Base-by-base conservation (phyloP, 2,797 vertebrate genomes). In the Chelon auratus region DNA sequence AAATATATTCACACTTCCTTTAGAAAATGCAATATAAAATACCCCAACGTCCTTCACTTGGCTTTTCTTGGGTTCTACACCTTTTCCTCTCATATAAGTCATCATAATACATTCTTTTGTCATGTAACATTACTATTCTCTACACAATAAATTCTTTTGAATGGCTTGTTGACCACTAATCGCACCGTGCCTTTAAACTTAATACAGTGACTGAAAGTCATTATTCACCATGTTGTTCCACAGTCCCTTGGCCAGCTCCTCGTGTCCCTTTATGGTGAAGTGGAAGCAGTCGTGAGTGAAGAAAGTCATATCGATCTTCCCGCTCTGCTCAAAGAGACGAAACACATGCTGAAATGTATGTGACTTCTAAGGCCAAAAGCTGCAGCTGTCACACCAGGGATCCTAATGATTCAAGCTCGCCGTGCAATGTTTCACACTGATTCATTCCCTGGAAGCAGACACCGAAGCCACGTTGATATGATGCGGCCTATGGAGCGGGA, bases 191-290 rank as follows among this genome's bases (percentile, higher is more conserved):
- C 9, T 14, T 50, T 56, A 24, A 40, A 18, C 47, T 3, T 9
- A 72, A 39, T 24, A 43, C 15, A 61, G 40, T n/a, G 6, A 52
- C 11, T 22, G 20, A 9, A 48, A 50, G 17, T 78, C 8, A n/a
- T 26, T 59, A 40, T 75, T 89, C 82, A 96, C 95, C 95, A 96
- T 96, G 86, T 96, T 96, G 91, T 96, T 96, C 95, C 95, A 96
- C 39, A 96, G 88, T 18, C 92, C 95, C 64, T 94, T 95, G 51
- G 95, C 94, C 79, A 96, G 84, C 89, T 94, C 94, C 69, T 96
- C 94, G 0, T 96, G 95, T 22, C 95, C 95, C 84, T 95, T 95
- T 11, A 95, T 93, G 77, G 93, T 94, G 86, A 95, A 94, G 84
- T 96, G 95, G 89, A 96, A 96, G 80, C 95, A 96, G 91, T 96